These are phyloP conservation scores for Ctenicera cuprea DNA, from an alignment of 2,888 invertebrate species.

Conservation along the genomic window DNA sequence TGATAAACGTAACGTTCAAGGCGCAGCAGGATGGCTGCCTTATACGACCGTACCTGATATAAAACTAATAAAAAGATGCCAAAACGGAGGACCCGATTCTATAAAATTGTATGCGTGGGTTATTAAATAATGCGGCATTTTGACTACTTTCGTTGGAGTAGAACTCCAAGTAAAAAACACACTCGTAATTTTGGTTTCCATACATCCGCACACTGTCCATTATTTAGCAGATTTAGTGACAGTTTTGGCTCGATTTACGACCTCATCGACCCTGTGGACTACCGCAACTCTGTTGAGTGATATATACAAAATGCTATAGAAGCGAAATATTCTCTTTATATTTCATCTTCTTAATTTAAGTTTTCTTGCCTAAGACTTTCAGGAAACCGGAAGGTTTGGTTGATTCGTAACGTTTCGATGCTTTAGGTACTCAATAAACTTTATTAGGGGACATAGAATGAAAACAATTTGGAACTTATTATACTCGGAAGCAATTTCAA, in stretches of 20 bases:
- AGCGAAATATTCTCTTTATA: conserved; percentile 1
- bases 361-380: no score
- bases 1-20: no score
- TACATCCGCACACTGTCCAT: neutral
- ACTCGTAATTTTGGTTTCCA: neutral
- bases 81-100: no score
- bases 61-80: no score
- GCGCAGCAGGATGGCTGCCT: no score
- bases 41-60: no score
- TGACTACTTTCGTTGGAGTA: no score
- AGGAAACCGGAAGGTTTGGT: no score
- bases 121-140: no score
- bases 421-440: neutral
- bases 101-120: no score
- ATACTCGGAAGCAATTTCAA: neutral
- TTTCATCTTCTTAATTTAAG: neutral
- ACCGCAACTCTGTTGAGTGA: conserved; percentile 9
- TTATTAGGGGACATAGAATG: neutral
- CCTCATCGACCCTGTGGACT: conserved; percentile 7
- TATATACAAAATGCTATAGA: neutral
- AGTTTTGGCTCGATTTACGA: conserved; percentile 11
- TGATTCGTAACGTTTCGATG: no score
- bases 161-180: no score
- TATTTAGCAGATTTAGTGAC: conserved; percentile 9
- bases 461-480: conserved; percentile 1